Evolutionary conservation across 2,113 vertebrate species (phyloP), one percentile per base, ranked within the genome.

Genomic region (Leucosticte australis): DNA sequence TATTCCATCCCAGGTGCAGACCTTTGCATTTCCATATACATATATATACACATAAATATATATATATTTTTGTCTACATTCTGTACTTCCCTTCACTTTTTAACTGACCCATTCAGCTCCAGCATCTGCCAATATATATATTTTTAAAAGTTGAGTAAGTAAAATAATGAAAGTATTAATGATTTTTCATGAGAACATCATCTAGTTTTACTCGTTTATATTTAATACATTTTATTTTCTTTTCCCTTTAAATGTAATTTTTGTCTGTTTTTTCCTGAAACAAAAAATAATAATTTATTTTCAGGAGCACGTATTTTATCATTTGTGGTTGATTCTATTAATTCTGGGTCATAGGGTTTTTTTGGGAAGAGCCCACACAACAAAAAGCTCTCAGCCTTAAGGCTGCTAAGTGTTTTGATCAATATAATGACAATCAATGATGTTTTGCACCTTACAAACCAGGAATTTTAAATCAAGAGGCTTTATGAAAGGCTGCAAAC

Each of bases 391-490:
- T 88, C 71, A 76, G 76, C 60, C 71, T 65, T 73, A 74, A 44
- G 95, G 63, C 42, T 95, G 74, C 63, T 92, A 69, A 95, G 84
- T 83, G 87, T 67, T 90, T 83, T 85, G 63, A 96, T 96, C 93
- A 91, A 87, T 27, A 90, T 46, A 80, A 87, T 88, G 84, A 87
- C 85, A 87, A 64, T 88, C 67, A 83, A 90, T 71, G 84, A 86
- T 89, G 46, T 80, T 76, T 90, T 76, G 82, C 82, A 91, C 68
- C 90, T 90, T 86, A 67, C 64, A 88, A 85, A 94, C 27, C 42
- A 81, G 68, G 93, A 93, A 92, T 91, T 88, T 94, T 83, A 86
- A 90, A 95, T 74, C 30, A 81, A 59, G 44, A 92, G 15, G 50
- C 21, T 91, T 83, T 80, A 65, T 44, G 60, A 77, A 65, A 80